Percentiles rank a stretch among this genome's conserved stretches.
Conservation (phyloP, 1,140 invertebrate genomes). For the Dendrolimus punctatus region DNA sequence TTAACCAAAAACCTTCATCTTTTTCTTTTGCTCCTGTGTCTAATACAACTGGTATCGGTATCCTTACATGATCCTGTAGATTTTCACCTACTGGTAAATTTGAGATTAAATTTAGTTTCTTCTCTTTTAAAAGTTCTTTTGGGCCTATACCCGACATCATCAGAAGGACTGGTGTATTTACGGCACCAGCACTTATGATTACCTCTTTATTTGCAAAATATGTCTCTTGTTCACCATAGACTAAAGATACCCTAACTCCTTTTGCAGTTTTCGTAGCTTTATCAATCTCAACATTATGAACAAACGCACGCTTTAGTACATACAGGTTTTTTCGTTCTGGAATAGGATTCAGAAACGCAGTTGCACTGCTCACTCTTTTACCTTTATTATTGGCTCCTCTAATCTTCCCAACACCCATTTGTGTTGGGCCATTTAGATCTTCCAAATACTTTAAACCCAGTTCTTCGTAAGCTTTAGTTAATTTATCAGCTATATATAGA, state of each 20-base stretch:
- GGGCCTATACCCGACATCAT: conserved; percentile 59
- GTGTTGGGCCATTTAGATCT: conserved; percentile 63
- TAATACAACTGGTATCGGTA: conserved; percentile 75
- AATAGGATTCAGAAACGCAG: conserved; percentile 74
- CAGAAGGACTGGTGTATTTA: conserved; percentile 78
- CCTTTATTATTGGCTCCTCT: conserved; percentile 69
- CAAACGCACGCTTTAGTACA: conserved; percentile 69
- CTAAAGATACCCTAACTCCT: conserved; percentile 36
- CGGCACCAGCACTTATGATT: conserved; percentile 79
- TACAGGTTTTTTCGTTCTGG: conserved; percentile 78
- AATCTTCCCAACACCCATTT: conserved; percentile 65
- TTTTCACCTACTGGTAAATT: conserved; percentile 83
- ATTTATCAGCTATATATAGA: conserved; percentile 31
- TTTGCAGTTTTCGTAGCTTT: conserved; percentile 21
- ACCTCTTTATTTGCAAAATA: conserved; percentile 78
- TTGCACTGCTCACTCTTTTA: conserved; percentile 75
- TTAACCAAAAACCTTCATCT: conserved; percentile 36
- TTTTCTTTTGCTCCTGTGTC: conserved; percentile 64
- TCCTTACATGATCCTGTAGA: conserved; percentile 83
- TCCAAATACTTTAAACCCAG: conserved; percentile 48
- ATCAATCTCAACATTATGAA: conserved; percentile 35
- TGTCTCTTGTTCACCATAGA: conserved; percentile 52
- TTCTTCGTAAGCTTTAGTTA: conserved; percentile 60
- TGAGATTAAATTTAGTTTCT: conserved; percentile 72
- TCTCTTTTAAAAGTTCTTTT: conserved; percentile 71